Conservation (phyloP, 2,888 invertebrate species). For the Euplexia lucipara region DNA sequence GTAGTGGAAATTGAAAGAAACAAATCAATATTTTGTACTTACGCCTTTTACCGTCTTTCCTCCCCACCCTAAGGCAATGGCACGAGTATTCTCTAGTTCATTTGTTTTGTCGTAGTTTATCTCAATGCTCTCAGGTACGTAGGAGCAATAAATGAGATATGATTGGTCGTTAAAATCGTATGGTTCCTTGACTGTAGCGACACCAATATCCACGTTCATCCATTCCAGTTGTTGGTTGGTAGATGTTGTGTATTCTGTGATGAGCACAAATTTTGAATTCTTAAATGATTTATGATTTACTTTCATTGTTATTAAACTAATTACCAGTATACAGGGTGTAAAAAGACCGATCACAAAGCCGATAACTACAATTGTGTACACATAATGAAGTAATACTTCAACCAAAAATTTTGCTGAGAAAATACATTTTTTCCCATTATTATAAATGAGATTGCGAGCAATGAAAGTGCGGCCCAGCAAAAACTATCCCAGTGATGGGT, state of each 20-base stretch:
- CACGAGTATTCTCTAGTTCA: slow-evolving; percentile 4
- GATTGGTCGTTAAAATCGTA: slow-evolving; percentile 53
- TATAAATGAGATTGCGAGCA: too few species aligned
- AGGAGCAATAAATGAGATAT: slow-evolving; percentile 50
- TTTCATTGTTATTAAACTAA: too few species aligned
- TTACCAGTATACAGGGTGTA: too few species aligned
- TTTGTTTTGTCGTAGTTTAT: slow-evolving; percentile 41
- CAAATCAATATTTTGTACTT: slow-evolving; percentile 3
- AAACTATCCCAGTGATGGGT: too few species aligned
- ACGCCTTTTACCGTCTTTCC: slow-evolving; percentile 8
- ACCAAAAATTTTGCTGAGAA: too few species aligned
- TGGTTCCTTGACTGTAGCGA: slow-evolving; percentile 57
- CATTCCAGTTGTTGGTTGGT: slow-evolving; percentile 15
- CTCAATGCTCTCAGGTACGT: slow-evolving; percentile 44
- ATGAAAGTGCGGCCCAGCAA: too few species aligned
- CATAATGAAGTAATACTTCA: too few species aligned
- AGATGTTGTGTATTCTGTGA: slow-evolving; percentile 43
- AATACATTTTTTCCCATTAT: too few species aligned
- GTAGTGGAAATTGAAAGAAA: not conserved
- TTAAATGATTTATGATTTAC: too few species aligned
- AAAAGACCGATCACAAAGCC: too few species aligned
- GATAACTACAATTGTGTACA: too few species aligned
- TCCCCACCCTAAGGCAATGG: slow-evolving; percentile 42
- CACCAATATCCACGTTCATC: slow-evolving; percentile 54
- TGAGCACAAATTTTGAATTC: too few species aligned